A percentile compares a stretch with the other conserved stretches of the same genome.
These are phyloP conservation scores for Agrypnia vestita DNA, from an alignment of 1,140 invertebrate species.

Conservation along the genomic window DNA sequence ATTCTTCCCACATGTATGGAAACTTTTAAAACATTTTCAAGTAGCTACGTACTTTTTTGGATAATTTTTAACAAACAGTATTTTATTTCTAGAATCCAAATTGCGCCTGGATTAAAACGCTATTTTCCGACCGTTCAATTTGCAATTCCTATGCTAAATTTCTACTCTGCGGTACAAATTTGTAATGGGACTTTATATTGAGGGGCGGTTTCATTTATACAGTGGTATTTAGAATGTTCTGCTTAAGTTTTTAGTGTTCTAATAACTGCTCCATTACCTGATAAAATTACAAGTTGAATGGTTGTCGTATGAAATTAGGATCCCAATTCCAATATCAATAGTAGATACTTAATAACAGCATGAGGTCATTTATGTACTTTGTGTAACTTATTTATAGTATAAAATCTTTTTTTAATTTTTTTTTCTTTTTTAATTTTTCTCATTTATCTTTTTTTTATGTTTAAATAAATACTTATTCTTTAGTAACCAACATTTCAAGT, in stretches of 20 bases:
- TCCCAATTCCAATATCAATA: too few species aligned
- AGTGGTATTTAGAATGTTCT: background rate
- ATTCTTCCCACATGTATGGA: too few species aligned
- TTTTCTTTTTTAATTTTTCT: too few species aligned
- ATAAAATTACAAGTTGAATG: background rate
- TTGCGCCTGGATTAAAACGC: background rate
- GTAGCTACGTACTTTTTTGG: background rate
- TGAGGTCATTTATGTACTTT: too few species aligned
- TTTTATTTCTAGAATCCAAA: background rate
- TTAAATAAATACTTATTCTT: too few species aligned
- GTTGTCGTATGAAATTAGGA: background rate
- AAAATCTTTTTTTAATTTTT: too few species aligned
- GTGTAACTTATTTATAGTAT: too few species aligned
- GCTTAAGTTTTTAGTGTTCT: conserved; percentile 41
- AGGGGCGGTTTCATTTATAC: conserved; percentile 20
- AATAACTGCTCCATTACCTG: conserved; percentile 31
- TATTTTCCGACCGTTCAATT: conserved; percentile 37
- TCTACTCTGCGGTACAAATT: conserved; percentile 43
- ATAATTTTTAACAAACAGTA: background rate
- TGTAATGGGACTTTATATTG: conserved; percentile 43
- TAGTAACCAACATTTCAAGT: too few species aligned
- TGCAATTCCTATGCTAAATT: conserved; percentile 44
- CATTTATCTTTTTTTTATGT: too few species aligned
- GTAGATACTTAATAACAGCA: too few species aligned
- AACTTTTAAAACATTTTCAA: too few species aligned